Evolutionary conservation across 2,888 invertebrate species (phyloP).

Genomic region (Andricus curvator): DNA sequence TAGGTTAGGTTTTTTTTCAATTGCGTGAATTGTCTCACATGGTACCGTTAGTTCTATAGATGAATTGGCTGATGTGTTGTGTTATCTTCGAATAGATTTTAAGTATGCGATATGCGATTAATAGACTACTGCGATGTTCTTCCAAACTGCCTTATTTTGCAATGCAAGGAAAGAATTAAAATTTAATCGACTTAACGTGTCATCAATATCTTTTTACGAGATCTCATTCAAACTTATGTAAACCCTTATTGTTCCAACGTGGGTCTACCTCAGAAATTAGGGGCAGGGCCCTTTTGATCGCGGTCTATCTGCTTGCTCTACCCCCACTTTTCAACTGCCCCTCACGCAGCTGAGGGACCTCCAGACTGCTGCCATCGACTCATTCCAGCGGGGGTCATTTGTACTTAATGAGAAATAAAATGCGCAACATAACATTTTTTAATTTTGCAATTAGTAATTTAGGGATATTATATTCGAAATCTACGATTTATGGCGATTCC

Average conservation of each 20-base stretch:
- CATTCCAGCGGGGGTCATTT: no score
- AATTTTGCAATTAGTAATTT: no score
- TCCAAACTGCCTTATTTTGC: not conserved
- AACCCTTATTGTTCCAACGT: not conserved
- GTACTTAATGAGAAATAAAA: no score
- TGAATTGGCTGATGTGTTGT: constrained; percentile 37
- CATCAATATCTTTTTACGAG: constrained; percentile 18
- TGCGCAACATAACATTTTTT: no score
- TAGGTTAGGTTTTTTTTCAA: constrained; percentile 70
- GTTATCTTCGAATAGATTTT: not conserved
- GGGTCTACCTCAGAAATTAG: constrained; percentile 18
- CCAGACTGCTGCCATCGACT: no score
- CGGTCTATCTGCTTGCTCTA: no score
- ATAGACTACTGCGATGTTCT: constrained; percentile 5
- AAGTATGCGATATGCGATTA: constrained; percentile 16
- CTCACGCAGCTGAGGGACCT: no score
- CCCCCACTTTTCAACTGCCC: no score
- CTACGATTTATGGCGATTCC: no score
- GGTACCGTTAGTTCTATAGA: constrained; percentile 45
- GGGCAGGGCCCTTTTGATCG: no score
- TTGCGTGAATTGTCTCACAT: constrained; percentile 54
- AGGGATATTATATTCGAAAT: no score
- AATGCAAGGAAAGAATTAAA: not conserved
- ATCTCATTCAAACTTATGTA: constrained; percentile 12
- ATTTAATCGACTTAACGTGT: constrained; percentile 12